Evolutionary conservation across 2,888 invertebrate species (phyloP).

Genomic region (Blera fallax): DNA sequence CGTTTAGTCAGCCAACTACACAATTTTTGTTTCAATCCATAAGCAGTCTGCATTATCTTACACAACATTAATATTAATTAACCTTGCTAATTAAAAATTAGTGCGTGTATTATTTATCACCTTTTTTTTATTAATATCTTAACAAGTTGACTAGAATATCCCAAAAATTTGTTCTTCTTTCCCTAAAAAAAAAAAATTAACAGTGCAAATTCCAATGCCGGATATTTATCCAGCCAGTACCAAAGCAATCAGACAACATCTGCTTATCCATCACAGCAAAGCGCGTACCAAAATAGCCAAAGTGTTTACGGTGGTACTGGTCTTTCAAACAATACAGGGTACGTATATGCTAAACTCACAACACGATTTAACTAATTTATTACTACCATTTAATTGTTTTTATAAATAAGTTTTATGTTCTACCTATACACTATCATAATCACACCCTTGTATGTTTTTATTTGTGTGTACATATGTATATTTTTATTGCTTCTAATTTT

Average conservation of each 20-base stretch:
- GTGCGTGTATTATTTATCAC: conserved; percentile 1
- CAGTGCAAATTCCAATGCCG: conserved; percentile 82
- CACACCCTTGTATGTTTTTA: conserved; percentile 5
- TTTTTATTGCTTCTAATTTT: conserved; percentile 9
- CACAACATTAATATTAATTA: conserved; percentile 14
- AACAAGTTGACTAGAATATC: conserved; percentile 62
- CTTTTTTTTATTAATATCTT: conserved; percentile 46
- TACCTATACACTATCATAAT: conserved; percentile 1
- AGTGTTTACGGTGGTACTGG: conserved; percentile 82
- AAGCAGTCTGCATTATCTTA: conserved; percentile 7
- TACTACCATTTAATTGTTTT: neutral
- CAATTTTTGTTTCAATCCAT: neutral
- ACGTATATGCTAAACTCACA: conserved; percentile 75
- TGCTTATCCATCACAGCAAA: conserved; percentile 82
- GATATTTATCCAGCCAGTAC: conserved; percentile 79
- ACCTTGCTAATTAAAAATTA: conserved; percentile 29
- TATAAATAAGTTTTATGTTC: conserved; percentile 9
- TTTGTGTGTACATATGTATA: conserved; percentile 9
- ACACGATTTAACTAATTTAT: conserved; percentile 15
- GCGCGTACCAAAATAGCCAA: conserved; percentile 82
- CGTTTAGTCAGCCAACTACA: neutral
- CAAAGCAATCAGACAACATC: conserved; percentile 78
- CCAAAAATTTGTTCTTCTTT: conserved; percentile 56
- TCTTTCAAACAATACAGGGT: conserved; percentile 81
- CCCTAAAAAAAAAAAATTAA: conserved; percentile 61